Evolutionary conservation across 2,113 vertebrate species (phyloP), one percentile per base, ranked within the genome.

Genomic region (Australoheros scitulus): DNA sequence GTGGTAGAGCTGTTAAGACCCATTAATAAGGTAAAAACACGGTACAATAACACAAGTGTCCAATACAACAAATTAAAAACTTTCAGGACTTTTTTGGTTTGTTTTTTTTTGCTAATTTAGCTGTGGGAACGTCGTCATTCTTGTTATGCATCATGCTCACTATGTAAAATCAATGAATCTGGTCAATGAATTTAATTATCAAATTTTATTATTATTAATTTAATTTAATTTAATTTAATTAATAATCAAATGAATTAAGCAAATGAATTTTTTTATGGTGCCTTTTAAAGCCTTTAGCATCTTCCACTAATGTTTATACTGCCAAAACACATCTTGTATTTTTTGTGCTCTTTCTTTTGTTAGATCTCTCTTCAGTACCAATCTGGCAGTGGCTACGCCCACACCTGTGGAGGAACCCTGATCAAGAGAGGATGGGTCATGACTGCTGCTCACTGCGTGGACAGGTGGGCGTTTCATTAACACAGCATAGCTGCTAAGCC

Each of bases 381-480:
- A 55, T 96, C 95, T 2, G 6, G 82, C 0, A 87, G 93, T 43
- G 11, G 4, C 10, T 97, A 93, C 94, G 22, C 93, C 79, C 97
- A 98, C 93, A 97, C 95, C 17, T 98, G 97, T 9, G 97, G 97
- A 6, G 97, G 97, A 56, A 96, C 96, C 79, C 95, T 98, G 92
- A 92, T 97, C 77, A 72, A 0, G n/a, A 90, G 3, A 6, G 94
- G 95, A 90, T 97, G 97, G 96, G 97, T 97, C 8, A 89, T 97
- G 96, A 98, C 97, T 0, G 97, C 97, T 4, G 97, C 97, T 91
- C 97, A 97, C 82, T 98, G 97, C 13, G 94, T 95, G 84, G 94
- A 95, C 91, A 94, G 92, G 94, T 98, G 93, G 80, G 84, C 61
- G 11, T 17, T 61, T 72, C 38, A 63, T 86, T 11, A 11, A 41